A percentile compares a stretch with the other conserved stretches of the same genome.
Conservation (phyloP, 1,140 invertebrate species). For the Euura saliciscinereae region DNA sequence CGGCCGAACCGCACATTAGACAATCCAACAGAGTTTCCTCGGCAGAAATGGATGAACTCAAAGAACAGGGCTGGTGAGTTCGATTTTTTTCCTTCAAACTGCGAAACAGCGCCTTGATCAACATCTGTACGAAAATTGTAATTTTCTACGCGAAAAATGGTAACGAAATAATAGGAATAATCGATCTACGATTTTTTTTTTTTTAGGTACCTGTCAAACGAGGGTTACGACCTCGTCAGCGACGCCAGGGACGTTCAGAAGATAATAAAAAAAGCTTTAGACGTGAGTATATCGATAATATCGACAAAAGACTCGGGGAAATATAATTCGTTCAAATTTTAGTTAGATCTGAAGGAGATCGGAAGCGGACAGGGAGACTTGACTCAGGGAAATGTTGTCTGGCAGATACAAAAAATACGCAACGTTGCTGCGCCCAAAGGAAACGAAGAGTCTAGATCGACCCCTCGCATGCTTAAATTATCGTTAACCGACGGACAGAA, state of each 20-base stretch:
- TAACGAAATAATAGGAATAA: neutral
- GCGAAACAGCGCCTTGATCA: neutral
- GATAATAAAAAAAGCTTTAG: slow-evolving; percentile 70
- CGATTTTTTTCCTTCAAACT: slow-evolving; percentile 11
- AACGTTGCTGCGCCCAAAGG: slow-evolving; percentile 90
- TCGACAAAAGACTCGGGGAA: slow-evolving; percentile 11
- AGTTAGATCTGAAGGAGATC: slow-evolving; percentile 82
- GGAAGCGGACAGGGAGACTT: slow-evolving; percentile 68
- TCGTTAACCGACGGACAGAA: slow-evolving; percentile 85
- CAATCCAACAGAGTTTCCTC: neutral
- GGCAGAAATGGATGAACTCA: slow-evolving; percentile 54
- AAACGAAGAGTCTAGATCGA: slow-evolving; percentile 82
- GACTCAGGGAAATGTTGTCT: slow-evolving; percentile 73
- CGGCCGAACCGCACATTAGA: too few relatives aligned
- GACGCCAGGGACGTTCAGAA: slow-evolving; percentile 70
- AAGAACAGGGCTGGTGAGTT: slow-evolving; percentile 67
- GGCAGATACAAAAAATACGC: slow-evolving; percentile 87
- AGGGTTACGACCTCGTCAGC: slow-evolving; percentile 69
- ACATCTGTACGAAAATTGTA: neutral
- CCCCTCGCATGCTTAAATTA: slow-evolving; percentile 82
- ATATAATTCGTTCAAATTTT: slow-evolving; percentile 42
- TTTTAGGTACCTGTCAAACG: slow-evolving; percentile 72
- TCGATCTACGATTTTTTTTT: slow-evolving; percentile 27
- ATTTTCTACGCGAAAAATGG: neutral
- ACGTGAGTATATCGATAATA: slow-evolving; percentile 67